Base-by-base conservation (phyloP, 2,797 vertebrate species). In the Enteromius unitaeniatus region DNA sequence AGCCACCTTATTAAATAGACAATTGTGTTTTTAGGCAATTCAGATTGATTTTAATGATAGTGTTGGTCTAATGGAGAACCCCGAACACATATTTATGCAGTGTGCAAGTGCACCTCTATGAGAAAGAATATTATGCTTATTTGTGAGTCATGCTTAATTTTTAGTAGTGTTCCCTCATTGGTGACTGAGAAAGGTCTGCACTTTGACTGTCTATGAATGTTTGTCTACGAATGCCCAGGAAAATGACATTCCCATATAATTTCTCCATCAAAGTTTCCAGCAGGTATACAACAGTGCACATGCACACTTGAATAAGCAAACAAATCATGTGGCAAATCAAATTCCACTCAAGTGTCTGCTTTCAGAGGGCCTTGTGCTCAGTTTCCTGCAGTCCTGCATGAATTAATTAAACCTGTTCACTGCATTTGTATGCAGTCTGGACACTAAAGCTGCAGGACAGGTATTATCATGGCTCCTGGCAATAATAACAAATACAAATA, bases 311-410 rank as follows among this genome's bases (percentile, higher is more conserved):
- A 76, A 76, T 67, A 31, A 55, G 23, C 70, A 76, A 82, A 75
- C 21, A 76, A 82, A 75, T 75, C 81, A 76, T 31, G 23, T 19
- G n/a, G 45, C 60, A 76, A 76, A 82, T 82, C 72, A 82, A 67
- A 75, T 82, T 76, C 47, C 2, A 11, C 62, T 76, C 47, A 53
- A 82, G 72, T 53, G 81, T 76, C 31, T 76, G 60, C 72, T 67
- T 53, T 26, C 53, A 0, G 8, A 76, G 81, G 60, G 65, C 11
- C 34, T 10, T 82, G 72, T 74, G 23, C 21, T 75, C 28, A 15
- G 14, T 31, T 42, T 82, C 17, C 60, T 65, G 8, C 15, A 40
- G 70, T 19, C 42, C 47, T 51, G 19, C 2, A 7, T 55, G 60
- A 47, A 51, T 65, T 49, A 65, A 64, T n/a, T 37, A 37, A 28